Evolutionary conservation across 2,888 invertebrate genomes (phyloP).

Genomic region (Prenolepis imparis): DNA sequence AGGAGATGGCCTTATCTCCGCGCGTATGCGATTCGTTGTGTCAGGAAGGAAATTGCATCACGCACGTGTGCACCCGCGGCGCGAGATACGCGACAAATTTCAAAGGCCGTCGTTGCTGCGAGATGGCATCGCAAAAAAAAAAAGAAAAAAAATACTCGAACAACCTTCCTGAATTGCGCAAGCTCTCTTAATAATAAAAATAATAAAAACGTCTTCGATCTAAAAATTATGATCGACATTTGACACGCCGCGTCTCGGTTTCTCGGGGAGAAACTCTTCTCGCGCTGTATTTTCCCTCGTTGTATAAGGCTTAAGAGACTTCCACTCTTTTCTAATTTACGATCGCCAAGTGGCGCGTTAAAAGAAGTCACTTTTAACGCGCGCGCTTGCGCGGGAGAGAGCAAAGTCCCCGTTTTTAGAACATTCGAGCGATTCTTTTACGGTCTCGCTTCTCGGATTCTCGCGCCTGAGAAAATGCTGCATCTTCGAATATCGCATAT

Average conservation of each 20-base stretch:
- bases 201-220: slow-evolving; percentile 3
- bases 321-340: slow-evolving; percentile 27
- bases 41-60: slow-evolving; percentile 60
- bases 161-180: not conserved
- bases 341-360: not conserved
- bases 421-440: slow-evolving; percentile 11
- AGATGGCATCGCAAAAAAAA: not conserved
- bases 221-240: slow-evolving; percentile 28
- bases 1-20: slow-evolving; percentile 51
- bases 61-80: not conserved
- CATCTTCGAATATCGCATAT: not conserved
- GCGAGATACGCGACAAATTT: slow-evolving; percentile 41
- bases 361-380: slow-evolving; percentile 4
- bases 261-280: slow-evolving; percentile 42
- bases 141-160: not conserved
- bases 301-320: not conserved
- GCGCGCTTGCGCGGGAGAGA: slow-evolving; percentile 7
- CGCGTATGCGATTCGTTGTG: slow-evolving; percentile 8
- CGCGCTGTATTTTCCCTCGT: slow-evolving; percentile 13
- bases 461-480: slow-evolving; percentile 1
- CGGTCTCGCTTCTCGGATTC: slow-evolving; percentile 9
- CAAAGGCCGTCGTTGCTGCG: not conserved
- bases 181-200: not conserved
- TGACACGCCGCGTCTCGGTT: not conserved
- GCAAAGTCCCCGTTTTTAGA: not conserved